Evolutionary conservation across 2,797 vertebrate genomes (phyloP), one percentile per base, ranked within the genome.

Genomic region (Telmatherina bonti): DNA sequence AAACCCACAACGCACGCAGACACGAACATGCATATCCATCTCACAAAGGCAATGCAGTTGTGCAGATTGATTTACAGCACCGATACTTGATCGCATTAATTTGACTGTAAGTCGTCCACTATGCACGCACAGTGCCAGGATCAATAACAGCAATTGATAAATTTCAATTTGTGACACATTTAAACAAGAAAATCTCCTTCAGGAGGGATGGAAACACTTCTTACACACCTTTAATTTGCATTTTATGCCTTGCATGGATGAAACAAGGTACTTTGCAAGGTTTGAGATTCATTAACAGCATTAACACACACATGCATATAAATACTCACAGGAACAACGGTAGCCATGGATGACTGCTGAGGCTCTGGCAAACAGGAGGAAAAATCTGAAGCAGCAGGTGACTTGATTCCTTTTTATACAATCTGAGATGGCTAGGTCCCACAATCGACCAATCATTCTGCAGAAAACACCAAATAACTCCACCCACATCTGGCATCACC

Each of bases 321-420:
- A 20, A 52, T 89, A 93, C 94, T 94, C 67, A 94, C 94, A 57
- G 89, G 92, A 35, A 94, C 91, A 5, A 94, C 90, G 0, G 93
- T 82, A 30, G 93, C 92, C 94, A 95, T 95, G 38, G 43, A 53
- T 29, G 22, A 60, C 16, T 31, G 60, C 70, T 29, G 24, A 55
- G 27, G 67, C 26, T 61, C 55, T 53, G 41, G 20, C 27, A 51
- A 33, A 16, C 41, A 31, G 16, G 5, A 72, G 67, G 67, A 71
- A 53, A 43, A n/a, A 67, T n/a, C n/a, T 5, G 36, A 11, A 27
- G 15, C 12, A 22, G 13, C 18, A 4, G 9, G 10, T 15, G 55
- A 51, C 18, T 10, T 2, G 0, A 3, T 13, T 3, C 68, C 51
- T 69, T 87, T 70, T 87, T 91, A 90, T 90, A 84, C 59, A 27